A percentile compares a stretch with the other conserved stretches of the same genome.
phyloP scores from a whole-genome alignment of 64 coral and sea anemone genomes.

The Pocillopora damicornis region DNA sequence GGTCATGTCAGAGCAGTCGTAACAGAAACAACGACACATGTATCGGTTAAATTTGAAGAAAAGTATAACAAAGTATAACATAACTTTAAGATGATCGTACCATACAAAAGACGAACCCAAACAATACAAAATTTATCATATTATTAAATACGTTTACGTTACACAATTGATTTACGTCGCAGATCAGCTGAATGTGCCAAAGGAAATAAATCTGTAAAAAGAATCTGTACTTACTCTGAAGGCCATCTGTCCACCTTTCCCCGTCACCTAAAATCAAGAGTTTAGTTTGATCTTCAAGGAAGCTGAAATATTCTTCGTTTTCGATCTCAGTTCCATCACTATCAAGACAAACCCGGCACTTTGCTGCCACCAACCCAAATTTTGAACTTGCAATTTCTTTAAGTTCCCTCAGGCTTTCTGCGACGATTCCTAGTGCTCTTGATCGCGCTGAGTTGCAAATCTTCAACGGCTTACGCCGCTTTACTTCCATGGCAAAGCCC shows the following conservation, averaged over 20 bases:
- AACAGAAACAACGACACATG: too few species aligned
- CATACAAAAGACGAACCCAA: too few species aligned
- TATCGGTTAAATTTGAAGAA: too few species aligned
- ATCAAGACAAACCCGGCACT: slow-evolving; percentile 69
- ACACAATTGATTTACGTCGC: too few species aligned
- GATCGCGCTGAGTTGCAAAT: slow-evolving; percentile 47
- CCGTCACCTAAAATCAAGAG: slow-evolving; percentile 56
- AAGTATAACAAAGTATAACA: too few species aligned
- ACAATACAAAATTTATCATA: too few species aligned
- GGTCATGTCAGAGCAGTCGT: too few species aligned
- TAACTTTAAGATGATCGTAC: too few species aligned
- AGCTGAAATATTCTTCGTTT: slow-evolving; percentile 83
- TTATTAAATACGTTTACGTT: too few species aligned
- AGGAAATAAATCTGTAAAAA: not conserved
- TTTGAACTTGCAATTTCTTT: slow-evolving; percentile 57
- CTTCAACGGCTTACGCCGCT: slow-evolving; percentile 35
- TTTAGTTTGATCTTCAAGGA: slow-evolving; percentile 70
- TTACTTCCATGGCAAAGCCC: not conserved
- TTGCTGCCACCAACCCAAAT: slow-evolving; percentile 1
- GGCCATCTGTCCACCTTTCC: slow-evolving; percentile 40
- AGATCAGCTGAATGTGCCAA: too few species aligned
- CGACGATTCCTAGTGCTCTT: slow-evolving; percentile 45
- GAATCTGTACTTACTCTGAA: slow-evolving; percentile 2
- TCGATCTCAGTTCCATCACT: slow-evolving; percentile 87
- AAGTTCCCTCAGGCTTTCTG: slow-evolving; percentile 58